These are phyloP conservation scores for Eurosta solidaginis DNA, from an alignment of 1,140 invertebrate genomes.

Conservation along the genomic window DNA sequence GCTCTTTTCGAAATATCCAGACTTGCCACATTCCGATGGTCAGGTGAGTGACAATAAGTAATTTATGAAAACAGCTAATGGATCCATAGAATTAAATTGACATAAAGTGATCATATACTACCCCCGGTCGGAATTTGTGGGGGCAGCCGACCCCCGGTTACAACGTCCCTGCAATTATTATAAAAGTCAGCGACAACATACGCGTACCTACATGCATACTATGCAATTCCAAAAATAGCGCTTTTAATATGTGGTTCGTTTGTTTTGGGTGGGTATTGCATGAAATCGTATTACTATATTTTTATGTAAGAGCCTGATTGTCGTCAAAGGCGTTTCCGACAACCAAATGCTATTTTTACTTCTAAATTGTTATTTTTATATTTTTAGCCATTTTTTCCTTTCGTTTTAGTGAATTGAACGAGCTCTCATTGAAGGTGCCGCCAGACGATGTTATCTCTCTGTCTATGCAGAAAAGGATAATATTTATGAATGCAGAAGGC, in stretches of 20 bases:
- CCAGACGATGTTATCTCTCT: slow-evolving; percentile 12
- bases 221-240: not conserved
- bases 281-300: not conserved
- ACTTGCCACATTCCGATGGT: too few relatives aligned
- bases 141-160: too few relatives aligned
- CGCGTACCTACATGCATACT: not conserved
- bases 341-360: not conserved
- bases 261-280: not conserved
- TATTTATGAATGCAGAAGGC: too few relatives aligned
- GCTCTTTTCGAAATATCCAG: too few relatives aligned
- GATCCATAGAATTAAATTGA: too few relatives aligned
- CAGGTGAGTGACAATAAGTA: too few relatives aligned
- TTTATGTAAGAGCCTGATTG: not conserved
- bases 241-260: not conserved
- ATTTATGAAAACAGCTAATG: too few relatives aligned
- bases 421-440: not conserved
- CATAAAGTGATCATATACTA: too few relatives aligned
- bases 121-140: too few relatives aligned
- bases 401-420: not conserved
- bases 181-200: too few relatives aligned
- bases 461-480: slow-evolving; percentile 1
- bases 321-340: slow-evolving; percentile 3
- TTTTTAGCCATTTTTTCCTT: not conserved
- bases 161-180: too few relatives aligned
- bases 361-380: not conserved